Conservation (phyloP, 2,888 invertebrate species). For the Cantharis rustica region DNA sequence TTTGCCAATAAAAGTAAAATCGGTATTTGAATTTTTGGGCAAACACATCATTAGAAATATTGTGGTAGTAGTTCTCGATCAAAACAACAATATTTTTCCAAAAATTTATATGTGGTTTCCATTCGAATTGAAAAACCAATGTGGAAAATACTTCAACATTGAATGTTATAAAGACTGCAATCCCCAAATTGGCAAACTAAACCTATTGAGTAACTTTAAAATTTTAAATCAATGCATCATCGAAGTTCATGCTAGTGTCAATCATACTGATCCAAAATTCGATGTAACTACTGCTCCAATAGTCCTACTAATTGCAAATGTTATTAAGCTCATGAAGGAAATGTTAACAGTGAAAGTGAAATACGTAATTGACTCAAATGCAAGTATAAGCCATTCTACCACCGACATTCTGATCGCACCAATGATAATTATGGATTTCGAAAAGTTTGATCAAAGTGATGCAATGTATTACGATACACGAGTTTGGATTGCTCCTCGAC, state of each 20-base stretch:
- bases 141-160: background rate
- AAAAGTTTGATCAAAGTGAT: background rate
- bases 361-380: background rate
- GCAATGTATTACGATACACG: background rate
- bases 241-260: background rate
- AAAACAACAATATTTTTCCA: background rate
- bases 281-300: background rate
- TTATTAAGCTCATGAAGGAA: background rate
- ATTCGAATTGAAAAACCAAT: background rate
- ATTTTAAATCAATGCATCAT: background rate
- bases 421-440: background rate
- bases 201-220: background rate
- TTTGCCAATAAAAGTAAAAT: background rate
- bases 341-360: background rate
- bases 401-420: background rate
- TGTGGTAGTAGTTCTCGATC: background rate
- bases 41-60: background rate
- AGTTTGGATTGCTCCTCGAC: slow-evolving; percentile 5
- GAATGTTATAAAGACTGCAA: background rate
- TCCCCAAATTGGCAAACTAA: background rate
- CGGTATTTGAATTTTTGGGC: background rate
- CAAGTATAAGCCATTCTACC: background rate
- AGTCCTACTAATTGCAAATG: background rate
- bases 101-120: background rate
- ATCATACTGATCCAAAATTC: background rate